These are phyloP conservation scores for Peucedramus taeniatus DNA, from an alignment of 2,113 vertebrate genomes.

Conservation along the genomic window DNA sequence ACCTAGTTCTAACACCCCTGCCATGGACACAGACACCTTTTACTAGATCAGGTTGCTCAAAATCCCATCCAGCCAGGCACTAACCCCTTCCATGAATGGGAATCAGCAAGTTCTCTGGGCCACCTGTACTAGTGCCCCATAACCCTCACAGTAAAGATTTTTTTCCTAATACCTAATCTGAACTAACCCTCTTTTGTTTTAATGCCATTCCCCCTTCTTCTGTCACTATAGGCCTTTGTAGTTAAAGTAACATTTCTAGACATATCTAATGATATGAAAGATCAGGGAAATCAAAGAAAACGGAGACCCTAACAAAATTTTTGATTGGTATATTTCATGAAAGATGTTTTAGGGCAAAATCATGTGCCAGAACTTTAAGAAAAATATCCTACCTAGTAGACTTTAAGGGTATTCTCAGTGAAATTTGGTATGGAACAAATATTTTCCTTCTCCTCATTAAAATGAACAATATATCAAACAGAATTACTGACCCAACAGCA, in stretches of 20 bases:
- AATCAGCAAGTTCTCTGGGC: not conserved
- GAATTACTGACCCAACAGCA: not conserved
- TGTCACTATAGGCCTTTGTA: not conserved
- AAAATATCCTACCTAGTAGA: not conserved
- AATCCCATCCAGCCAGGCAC: not conserved
- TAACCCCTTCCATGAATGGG: not conserved
- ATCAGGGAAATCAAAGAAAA: not conserved
- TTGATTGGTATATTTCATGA: not conserved
- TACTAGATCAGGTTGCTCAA: not conserved
- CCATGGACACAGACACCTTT: not conserved
- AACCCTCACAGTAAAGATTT: not conserved
- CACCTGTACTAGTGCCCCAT: not conserved
- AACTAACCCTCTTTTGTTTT: not conserved
- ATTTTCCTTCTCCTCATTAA: not conserved
- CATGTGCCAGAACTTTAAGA: not conserved
- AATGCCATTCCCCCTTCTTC: not conserved
- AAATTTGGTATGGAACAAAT: not conserved
- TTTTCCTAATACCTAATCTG: not conserved
- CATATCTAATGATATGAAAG: not conserved
- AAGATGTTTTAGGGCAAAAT: not conserved
- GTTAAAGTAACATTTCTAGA: not conserved
- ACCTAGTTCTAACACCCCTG: not conserved
- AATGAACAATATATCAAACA: not conserved
- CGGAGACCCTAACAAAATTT: not conserved
- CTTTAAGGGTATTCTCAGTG: not conserved